Conservation (phyloP, 1,140 invertebrate genomes). For the Sycophila sp. region DNA sequence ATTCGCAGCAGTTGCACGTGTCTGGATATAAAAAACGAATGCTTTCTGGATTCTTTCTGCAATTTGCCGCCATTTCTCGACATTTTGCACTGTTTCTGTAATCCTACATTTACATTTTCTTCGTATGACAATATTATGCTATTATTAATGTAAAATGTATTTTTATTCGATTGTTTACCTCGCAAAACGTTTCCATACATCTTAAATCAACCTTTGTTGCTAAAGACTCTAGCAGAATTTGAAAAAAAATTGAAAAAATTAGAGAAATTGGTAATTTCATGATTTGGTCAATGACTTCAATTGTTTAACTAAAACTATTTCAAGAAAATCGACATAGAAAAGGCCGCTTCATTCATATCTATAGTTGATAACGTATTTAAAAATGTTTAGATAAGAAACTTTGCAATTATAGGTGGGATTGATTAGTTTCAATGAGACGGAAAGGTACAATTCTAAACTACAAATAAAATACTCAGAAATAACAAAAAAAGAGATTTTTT, state of each 20-base stretch:
- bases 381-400: slow-evolving; percentile 1
- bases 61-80: slow-evolving; percentile 57
- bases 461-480: no score
- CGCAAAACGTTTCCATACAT: not conserved
- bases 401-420: no score
- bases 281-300: no score
- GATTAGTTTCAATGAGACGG: no score
- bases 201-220: not conserved
- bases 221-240: not conserved
- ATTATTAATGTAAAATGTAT: no score
- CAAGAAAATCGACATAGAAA: not conserved
- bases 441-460: no score
- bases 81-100: slow-evolving; percentile 51
- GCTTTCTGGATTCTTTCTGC: slow-evolving; percentile 61
- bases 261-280: not conserved
- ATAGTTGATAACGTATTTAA: not conserved
- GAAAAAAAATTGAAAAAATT: not conserved
- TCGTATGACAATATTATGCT: not conserved
- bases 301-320: no score
- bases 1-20: slow-evolving; percentile 70
- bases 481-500: no score
- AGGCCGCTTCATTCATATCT: not conserved
- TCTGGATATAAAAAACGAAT: slow-evolving; percentile 64
- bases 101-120: slow-evolving; percentile 21
- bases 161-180: not conserved